phyloP scores from a whole-genome alignment of 2,113 vertebrate genomes.

The Onychostoma macrolepis region DNA sequence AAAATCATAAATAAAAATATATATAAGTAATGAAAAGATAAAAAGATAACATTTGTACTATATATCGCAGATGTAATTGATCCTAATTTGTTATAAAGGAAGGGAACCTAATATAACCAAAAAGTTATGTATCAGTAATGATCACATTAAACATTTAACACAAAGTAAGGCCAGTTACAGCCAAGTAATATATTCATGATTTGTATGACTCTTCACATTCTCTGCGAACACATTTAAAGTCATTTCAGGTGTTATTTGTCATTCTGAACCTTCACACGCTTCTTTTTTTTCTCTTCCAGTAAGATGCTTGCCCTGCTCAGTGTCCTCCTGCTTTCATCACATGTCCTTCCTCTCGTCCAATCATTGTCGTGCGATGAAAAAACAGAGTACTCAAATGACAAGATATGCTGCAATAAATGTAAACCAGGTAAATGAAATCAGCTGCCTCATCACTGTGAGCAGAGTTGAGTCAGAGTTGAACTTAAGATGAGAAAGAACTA shows the following conservation, averaged over 20 bases:
- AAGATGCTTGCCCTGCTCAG: conserved; percentile 45
- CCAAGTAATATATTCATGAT: background rate
- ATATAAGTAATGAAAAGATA: too few species aligned
- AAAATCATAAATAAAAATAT: too few species aligned
- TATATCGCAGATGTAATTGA: background rate
- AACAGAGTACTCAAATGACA: fast-evolving
- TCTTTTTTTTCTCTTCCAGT: background rate
- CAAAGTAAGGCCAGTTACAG: background rate
- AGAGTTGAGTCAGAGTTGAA: background rate
- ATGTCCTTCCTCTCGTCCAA: background rate
- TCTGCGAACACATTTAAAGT: conserved; percentile 1
- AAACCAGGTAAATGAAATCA: conserved; percentile 49
- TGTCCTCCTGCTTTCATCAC: conserved; percentile 37
- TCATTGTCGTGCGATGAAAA: background rate
- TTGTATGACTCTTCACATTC: background rate
- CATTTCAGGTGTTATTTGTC: conserved; percentile 9
- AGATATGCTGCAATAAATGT: conserved; percentile 53
- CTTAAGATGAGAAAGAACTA: background rate
- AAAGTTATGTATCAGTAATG: background rate
- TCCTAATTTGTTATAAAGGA: background rate
- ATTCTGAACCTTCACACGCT: background rate
- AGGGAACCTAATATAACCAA: background rate
- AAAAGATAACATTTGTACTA: background rate
- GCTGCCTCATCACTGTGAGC: background rate
- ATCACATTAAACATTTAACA: background rate